Evolutionary conservation across 2,888 invertebrate genomes (phyloP).

Genomic region (Ichneumoninae sp.): DNA sequence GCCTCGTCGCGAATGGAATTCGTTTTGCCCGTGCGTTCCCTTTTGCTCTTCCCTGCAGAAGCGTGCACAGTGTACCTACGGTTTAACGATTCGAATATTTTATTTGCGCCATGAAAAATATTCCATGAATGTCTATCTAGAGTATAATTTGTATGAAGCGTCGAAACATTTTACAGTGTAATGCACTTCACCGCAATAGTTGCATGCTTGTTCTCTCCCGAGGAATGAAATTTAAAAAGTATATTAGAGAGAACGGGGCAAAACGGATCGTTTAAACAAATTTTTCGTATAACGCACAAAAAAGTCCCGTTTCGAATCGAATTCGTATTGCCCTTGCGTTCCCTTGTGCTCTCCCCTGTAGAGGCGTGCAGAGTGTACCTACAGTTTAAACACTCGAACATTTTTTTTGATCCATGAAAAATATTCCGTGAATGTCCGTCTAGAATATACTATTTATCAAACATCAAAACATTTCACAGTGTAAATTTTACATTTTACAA

Average conservation of each 20-base stretch:
- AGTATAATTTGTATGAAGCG: background rate
- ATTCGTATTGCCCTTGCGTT: no score
- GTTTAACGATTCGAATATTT: background rate
- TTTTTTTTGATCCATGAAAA: background rate
- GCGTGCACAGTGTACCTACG: background rate
- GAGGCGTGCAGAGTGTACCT: background rate
- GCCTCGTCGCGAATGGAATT: no score
- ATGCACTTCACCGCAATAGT: background rate
- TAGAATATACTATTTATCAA: background rate
- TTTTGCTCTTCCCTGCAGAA: background rate
- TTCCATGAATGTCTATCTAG: background rate
- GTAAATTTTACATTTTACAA: background rate
- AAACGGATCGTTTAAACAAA: no score
- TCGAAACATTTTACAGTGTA: conserved; percentile 6
- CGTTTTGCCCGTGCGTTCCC: no score
- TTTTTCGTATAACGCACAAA: background rate
- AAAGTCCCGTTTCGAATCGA: background rate
- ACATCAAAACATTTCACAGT: background rate
- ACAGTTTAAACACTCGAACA: background rate
- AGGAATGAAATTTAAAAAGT: background rate
- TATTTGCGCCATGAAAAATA: background rate
- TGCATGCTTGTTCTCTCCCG: background rate
- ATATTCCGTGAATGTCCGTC: background rate
- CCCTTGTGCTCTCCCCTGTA: background rate
- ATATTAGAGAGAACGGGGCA: background rate